Conservation (phyloP, 1,140 invertebrate genomes). For the Platyscapa corneri region DNA sequence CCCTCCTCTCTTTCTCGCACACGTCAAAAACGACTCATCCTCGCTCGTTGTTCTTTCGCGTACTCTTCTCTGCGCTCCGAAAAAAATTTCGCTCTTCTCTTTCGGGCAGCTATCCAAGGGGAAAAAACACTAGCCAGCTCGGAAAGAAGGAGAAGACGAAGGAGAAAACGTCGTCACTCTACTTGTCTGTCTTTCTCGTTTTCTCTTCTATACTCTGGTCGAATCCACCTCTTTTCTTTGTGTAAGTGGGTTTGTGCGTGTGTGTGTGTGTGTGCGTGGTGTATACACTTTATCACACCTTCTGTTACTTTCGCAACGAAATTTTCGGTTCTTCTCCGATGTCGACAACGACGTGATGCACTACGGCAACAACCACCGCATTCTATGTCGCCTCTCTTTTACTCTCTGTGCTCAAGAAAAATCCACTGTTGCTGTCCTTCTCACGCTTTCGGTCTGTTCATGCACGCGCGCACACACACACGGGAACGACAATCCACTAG, state of each 20-base stretch:
- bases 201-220: conserved; percentile 12
- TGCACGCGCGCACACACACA: conserved; percentile 7
- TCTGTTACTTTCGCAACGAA: background rate
- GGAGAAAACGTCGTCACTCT: conserved; percentile 27
- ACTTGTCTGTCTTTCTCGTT: background rate
- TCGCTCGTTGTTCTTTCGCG: conserved; percentile 22
- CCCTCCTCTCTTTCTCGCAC: conserved; percentile 48
- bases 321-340: background rate
- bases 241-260: too few relatives aligned
- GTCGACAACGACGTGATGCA: background rate
- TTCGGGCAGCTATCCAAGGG: conserved; percentile 34
- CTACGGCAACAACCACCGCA: conserved; percentile 1
- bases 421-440: background rate
- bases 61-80: conserved; percentile 34
- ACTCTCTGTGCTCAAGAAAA: background rate
- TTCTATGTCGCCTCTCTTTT: conserved; percentile 6
- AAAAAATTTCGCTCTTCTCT: conserved; percentile 23
- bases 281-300: background rate
- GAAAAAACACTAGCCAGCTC: conserved; percentile 35
- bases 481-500: background rate
- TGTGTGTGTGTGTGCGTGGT: background rate
- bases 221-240: conserved; percentile 21
- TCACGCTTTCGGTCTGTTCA: background rate
- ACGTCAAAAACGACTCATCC: conserved; percentile 34
- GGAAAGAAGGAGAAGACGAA: conserved; percentile 23